Percentiles rank a stretch among this genome's conserved stretches.
Evolutionary conservation across 2,888 invertebrate genomes (phyloP).

Genomic region (Seira sanloemensis): DNA sequence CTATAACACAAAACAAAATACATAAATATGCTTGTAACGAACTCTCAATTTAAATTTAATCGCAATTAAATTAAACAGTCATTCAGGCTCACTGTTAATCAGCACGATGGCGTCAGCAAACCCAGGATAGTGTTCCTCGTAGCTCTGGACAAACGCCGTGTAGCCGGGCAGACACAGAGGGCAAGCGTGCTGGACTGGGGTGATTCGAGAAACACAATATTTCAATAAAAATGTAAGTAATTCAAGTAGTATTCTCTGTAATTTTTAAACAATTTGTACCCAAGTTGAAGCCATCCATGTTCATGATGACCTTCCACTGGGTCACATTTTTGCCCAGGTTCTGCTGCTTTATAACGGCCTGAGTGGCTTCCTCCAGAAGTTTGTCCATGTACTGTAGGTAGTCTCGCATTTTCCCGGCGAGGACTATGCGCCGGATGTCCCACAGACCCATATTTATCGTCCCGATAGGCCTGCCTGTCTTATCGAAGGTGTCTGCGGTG

Average conservation of each 20-base stretch:
- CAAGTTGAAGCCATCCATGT: slow-evolving; percentile 40
- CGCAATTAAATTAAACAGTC: not conserved
- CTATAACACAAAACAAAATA: slow-evolving; percentile 7
- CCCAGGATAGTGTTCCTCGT: slow-evolving; percentile 44
- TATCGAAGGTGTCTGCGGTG: slow-evolving; percentile 23
- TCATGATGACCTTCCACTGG: slow-evolving; percentile 42
- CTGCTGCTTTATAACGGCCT: slow-evolving; percentile 9
- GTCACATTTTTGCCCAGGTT: slow-evolving; percentile 44
- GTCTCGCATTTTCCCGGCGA: slow-evolving; percentile 44
- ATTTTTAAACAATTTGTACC: too few species aligned
- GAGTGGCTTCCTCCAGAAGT: slow-evolving; percentile 44
- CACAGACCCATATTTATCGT: slow-evolving; percentile 30
- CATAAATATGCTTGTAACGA: not conserved
- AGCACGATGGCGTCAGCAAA: slow-evolving; percentile 34
- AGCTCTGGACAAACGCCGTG: slow-evolving; percentile 24
- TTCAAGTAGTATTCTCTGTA: too few species aligned
- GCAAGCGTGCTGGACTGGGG: slow-evolving; percentile 42
- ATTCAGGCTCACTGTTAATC: slow-evolving; percentile 31
- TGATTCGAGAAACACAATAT: too few species aligned
- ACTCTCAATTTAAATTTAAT: not conserved
- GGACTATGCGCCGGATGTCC: slow-evolving; percentile 19
- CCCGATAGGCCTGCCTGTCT: slow-evolving; percentile 34
- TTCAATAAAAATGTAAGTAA: too few species aligned
- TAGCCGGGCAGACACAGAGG: slow-evolving; percentile 28
- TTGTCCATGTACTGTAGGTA: slow-evolving; percentile 38